Evolutionary conservation across 2,113 vertebrate species (phyloP).

Genomic region (Quiscalus mexicanus): DNA sequence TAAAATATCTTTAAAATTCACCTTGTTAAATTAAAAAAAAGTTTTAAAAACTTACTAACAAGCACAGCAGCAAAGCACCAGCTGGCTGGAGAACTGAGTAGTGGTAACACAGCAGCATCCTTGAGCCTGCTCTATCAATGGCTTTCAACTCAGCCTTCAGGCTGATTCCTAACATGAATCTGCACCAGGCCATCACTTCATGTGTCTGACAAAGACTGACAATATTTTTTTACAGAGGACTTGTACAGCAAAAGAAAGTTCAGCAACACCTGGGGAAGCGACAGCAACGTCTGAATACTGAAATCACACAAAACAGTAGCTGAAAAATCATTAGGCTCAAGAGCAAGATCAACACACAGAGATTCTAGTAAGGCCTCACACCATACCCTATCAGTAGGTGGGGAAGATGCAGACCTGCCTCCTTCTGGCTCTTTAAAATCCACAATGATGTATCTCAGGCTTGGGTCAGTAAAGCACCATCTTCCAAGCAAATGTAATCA

Average conservation of each 20-base stretch:
- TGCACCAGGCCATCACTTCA: accelerated
- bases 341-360: background rate
- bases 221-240: background rate
- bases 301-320: background rate
- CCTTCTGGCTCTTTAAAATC: background rate
- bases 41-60: background rate
- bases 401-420: background rate
- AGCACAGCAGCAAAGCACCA: background rate
- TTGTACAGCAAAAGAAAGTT: background rate
- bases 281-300: background rate
- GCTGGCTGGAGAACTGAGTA: background rate
- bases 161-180: background rate
- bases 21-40: background rate
- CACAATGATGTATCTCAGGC: background rate
- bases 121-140: background rate
- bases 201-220: background rate
- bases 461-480: background rate
- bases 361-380: background rate
- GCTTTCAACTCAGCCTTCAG: background rate
- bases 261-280: background rate
- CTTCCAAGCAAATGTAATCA: background rate
- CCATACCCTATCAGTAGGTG: too few relatives aligned
- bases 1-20: background rate
- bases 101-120: background rate
- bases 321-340: background rate